Percentiles rank a stretch among this genome's conserved stretches.
phyloP scores from a whole-genome alignment of 2,113 vertebrate genomes.

The Gopherus evgoodei region DNA sequence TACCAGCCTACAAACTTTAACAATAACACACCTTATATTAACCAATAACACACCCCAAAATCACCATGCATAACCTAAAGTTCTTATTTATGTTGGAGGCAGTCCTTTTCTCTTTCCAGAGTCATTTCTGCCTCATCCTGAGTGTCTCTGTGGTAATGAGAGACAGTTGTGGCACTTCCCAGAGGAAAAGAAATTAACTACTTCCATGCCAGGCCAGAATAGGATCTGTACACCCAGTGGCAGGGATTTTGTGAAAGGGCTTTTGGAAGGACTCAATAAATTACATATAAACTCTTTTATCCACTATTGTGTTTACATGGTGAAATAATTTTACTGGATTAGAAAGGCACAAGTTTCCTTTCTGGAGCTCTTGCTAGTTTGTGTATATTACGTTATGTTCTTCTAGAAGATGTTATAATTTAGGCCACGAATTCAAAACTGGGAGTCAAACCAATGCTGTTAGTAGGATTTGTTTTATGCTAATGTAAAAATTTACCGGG shows the following conservation, averaged over 20 bases:
- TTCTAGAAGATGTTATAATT: fast-evolving
- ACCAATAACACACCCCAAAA: not conserved
- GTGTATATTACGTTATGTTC: not conserved
- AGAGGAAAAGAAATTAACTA: not conserved
- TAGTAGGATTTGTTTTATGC: not conserved
- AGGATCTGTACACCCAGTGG: not conserved
- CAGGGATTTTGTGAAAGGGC: fast-evolving
- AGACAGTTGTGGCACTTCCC: not conserved
- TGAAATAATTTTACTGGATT: not conserved
- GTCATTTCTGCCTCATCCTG: too few species aligned
- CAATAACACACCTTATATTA: not conserved
- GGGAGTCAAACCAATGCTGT: not conserved
- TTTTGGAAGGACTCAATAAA: not conserved
- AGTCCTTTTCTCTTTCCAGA: too few species aligned
- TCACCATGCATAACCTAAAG: not conserved
- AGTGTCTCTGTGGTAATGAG: not conserved
- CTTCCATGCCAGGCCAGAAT: not conserved
- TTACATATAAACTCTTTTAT: fast-evolving
- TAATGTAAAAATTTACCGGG: fast-evolving
- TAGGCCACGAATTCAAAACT: not conserved
- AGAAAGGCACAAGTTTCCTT: not conserved
- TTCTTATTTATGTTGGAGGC: too few species aligned
- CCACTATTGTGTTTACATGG: not conserved
- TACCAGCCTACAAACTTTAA: not conserved
- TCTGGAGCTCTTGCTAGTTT: not conserved